Percentiles rank a stretch among this genome's conserved stretches.
These are phyloP conservation scores for Pseudochirops cupreus DNA, from an alignment of 2,797 vertebrate species.

Conservation along the genomic window DNA sequence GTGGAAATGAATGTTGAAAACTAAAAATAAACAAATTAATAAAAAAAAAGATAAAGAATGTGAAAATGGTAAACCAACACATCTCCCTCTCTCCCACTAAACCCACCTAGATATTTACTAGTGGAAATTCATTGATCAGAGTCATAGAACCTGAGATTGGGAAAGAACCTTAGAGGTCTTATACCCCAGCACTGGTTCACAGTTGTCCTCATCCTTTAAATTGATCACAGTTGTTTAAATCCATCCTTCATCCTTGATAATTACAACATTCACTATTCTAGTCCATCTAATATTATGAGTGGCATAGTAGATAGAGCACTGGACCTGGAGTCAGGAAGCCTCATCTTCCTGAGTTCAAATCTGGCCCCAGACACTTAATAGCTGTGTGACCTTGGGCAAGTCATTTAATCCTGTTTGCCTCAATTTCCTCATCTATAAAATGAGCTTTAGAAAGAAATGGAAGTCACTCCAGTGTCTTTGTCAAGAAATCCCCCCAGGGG, in stretches of 20 bases:
- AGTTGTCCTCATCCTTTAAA: background rate
- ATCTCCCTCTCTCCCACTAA: background rate
- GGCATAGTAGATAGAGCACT: background rate
- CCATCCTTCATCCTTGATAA: background rate
- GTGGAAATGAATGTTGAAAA: too few relatives aligned
- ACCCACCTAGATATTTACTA: constrained; percentile 1
- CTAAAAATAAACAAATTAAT: too few relatives aligned
- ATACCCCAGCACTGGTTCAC: background rate
- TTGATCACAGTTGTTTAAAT: background rate
- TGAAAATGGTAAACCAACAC: background rate
- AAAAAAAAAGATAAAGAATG: background rate
- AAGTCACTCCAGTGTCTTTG: background rate
- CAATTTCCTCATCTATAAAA: background rate
- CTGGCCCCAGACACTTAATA: background rate
- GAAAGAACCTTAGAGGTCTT: background rate
- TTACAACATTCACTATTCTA: background rate
- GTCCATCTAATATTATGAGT: background rate
- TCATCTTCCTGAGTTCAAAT: background rate
- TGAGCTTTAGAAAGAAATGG: background rate
- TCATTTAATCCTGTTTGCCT: background rate
- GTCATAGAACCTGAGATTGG: background rate
- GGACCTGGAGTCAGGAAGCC: background rate
- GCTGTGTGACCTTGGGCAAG: background rate
- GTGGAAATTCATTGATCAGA: background rate
- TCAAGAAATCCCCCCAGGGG: background rate